Percentiles rank a stretch among this genome's conserved stretches.
Conservation (phyloP, 2,888 invertebrate species). For the Scrobipalpa costella region DNA sequence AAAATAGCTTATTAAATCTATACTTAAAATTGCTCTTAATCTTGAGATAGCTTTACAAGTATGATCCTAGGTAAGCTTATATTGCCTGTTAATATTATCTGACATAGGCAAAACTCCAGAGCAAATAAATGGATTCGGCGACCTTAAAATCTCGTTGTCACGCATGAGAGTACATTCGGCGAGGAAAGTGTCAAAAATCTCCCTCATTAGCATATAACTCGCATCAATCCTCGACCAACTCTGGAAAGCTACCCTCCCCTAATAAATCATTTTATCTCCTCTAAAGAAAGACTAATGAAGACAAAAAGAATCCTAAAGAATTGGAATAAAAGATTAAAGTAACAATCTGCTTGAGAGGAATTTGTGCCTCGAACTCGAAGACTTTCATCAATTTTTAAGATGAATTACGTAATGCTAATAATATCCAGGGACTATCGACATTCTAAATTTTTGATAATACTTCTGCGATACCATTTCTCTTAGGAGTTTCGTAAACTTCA, state of each 20-base stretch:
- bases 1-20: too few relatives aligned
- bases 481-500: not conserved
- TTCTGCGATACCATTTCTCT: not conserved
- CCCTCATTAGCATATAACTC: constrained; percentile 53
- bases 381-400: constrained; percentile 25
- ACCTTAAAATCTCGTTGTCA: constrained; percentile 8
- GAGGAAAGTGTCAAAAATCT: constrained; percentile 35
- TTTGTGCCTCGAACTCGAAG: constrained; percentile 39
- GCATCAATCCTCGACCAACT: constrained; percentile 45
- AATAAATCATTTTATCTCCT: constrained; percentile 71
- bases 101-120: not conserved
- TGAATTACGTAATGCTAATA: constrained; percentile 20
- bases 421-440: constrained; percentile 18
- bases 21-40: too few relatives aligned
- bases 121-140: not conserved
- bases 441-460: constrained; percentile 14
- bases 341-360: constrained; percentile 55
- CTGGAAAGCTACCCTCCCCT: constrained; percentile 44
- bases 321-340: constrained; percentile 63
- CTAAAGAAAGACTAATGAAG: constrained; percentile 70
- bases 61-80: too few relatives aligned
- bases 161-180: constrained; percentile 36
- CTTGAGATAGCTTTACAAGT: too few relatives aligned
- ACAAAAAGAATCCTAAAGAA: constrained; percentile 51
- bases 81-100: too few relatives aligned